phyloP scores from a whole-genome alignment of 2,797 vertebrate genomes.

The Catamblyrhynchus diadema region DNA sequence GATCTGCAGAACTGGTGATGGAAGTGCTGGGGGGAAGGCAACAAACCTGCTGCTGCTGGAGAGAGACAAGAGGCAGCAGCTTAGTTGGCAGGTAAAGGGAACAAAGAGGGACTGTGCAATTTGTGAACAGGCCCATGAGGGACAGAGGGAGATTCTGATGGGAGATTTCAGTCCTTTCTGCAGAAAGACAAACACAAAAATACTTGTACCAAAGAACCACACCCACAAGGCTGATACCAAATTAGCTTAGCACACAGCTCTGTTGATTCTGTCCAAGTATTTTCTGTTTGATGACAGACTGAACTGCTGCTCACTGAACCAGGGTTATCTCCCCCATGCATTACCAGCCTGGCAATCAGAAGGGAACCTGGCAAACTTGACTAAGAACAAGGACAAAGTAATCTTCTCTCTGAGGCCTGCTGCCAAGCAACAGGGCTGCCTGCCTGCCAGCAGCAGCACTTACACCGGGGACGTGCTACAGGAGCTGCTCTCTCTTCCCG shows the following conservation, averaged over 20 bases:
- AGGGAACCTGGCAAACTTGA: constrained; percentile 40
- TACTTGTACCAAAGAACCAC: background rate
- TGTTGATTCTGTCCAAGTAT: background rate
- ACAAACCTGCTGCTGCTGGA: fast-evolving
- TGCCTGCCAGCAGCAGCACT: constrained; percentile 18
- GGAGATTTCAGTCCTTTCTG: background rate
- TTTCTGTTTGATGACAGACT: constrained; percentile 2
- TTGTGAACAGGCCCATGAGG: background rate
- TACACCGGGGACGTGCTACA: background rate
- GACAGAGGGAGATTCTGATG: background rate
- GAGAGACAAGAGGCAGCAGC: background rate
- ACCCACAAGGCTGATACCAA: background rate
- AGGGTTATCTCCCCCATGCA: constrained; percentile 32
- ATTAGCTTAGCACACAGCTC: background rate
- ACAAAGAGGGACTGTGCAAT: fast-evolving
- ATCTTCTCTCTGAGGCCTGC: constrained; percentile 19
- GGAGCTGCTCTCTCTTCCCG: constrained; percentile 3
- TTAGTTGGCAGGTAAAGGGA: background rate
- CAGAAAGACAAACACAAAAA: background rate
- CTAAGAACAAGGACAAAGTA: constrained; percentile 38
- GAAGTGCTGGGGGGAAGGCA: background rate
- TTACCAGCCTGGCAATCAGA: constrained; percentile 40
- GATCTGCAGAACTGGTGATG: background rate
- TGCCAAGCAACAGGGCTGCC: constrained; percentile 50
- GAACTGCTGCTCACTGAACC: constrained; percentile 30